A percentile compares a stretch with the other conserved stretches of the same genome.
These are phyloP conservation scores for Busseola fusca DNA, from an alignment of 2,888 invertebrate genomes.

Conservation along the genomic window DNA sequence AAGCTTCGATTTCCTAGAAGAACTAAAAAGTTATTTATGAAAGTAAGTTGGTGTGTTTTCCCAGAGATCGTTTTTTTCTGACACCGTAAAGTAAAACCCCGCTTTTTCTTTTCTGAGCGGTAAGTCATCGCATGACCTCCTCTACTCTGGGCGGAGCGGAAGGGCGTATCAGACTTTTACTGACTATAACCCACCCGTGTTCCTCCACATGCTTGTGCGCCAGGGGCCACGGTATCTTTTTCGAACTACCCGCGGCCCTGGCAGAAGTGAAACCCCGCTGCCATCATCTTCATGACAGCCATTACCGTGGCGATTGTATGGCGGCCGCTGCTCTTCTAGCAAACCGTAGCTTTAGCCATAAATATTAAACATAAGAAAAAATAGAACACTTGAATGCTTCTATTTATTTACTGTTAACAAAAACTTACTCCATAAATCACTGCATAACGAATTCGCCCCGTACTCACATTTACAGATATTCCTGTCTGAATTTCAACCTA, in stretches of 20 bases:
- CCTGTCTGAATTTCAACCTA: conserved; percentile 15
- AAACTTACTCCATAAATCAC: conserved; percentile 7
- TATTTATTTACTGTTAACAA: not conserved
- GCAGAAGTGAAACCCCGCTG: not conserved
- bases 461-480: conserved; percentile 12
- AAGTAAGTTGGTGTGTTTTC: not conserved
- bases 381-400: conserved; percentile 1
- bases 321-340: not conserved
- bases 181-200: too few relatives aligned
- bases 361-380: conserved; percentile 12
- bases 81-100: too few relatives aligned
- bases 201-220: too few relatives aligned
- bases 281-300: not conserved
- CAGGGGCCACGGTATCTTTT: too few relatives aligned
- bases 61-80: not conserved
- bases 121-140: too few relatives aligned
- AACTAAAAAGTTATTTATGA: not conserved
- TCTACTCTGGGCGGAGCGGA: too few relatives aligned
- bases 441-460: not conserved
- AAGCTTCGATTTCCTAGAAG: not conserved
- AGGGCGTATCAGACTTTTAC: too few relatives aligned
- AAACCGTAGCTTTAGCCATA: not conserved
- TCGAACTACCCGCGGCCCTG: too few relatives aligned
- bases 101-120: too few relatives aligned
- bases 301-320: not conserved